These are phyloP conservation scores for Trachops cirrhosus DNA, from an alignment of 2,797 vertebrate species.

Conservation along the genomic window DNA sequence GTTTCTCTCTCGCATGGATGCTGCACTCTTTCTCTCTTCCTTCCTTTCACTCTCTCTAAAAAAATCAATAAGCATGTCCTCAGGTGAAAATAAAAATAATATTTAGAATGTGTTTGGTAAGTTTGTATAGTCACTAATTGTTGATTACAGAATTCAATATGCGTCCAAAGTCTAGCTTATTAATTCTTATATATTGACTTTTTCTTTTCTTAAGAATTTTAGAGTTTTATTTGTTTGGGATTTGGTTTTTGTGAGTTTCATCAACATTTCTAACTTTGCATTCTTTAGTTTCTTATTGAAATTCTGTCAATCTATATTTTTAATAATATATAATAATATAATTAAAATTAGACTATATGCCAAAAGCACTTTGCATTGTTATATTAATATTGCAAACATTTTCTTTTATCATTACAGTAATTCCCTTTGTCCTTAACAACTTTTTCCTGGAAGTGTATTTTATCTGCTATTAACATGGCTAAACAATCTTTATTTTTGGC, in stretches of 20 bases:
- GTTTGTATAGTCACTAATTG: background rate
- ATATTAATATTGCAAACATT: background rate
- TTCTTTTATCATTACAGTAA: background rate
- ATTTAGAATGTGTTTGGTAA: background rate
- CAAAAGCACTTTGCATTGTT: background rate
- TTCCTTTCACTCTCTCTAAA: no score
- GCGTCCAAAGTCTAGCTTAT: background rate
- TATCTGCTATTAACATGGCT: background rate
- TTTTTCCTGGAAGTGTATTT: background rate
- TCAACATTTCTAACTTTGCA: background rate
- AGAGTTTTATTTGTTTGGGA: background rate
- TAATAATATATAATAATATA: background rate
- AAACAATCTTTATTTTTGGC: slow-evolving; percentile 13
- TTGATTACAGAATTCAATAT: background rate
- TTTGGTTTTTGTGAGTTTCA: background rate
- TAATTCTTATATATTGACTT: background rate
- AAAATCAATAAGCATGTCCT: no score
- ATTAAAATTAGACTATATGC: background rate
- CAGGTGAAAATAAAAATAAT: background rate
- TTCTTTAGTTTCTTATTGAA: background rate
- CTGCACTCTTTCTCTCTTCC: no score
- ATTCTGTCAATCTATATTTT: background rate
- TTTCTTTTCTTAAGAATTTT: background rate
- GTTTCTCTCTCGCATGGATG: no score
- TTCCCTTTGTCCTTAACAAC: background rate